Conservation (phyloP, 1,140 invertebrate genomes). For the Neotoxoptera formosana region DNA sequence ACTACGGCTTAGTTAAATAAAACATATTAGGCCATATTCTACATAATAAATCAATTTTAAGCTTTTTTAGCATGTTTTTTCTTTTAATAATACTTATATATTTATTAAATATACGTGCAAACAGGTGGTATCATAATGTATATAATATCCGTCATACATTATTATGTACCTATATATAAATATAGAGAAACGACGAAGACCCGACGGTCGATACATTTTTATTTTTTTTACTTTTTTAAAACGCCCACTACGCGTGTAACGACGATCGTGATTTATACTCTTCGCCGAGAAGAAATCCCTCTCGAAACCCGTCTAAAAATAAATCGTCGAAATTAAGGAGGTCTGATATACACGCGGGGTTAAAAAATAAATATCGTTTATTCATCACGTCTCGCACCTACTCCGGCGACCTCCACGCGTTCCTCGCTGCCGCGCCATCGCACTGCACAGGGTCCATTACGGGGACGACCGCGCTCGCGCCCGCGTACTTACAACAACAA, state of each 20-base stretch:
- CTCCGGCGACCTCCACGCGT: background rate
- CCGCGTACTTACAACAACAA: constrained; percentile 6
- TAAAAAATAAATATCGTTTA: constrained; percentile 47
- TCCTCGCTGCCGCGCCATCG: background rate
- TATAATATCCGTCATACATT: background rate
- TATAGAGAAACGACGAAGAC: background rate
- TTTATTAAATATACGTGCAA: too few species aligned
- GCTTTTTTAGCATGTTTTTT: too few species aligned
- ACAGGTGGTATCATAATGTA: too few species aligned
- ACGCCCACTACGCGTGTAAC: background rate
- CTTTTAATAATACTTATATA: too few species aligned
- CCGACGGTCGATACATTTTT: background rate
- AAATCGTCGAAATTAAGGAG: constrained; percentile 36
- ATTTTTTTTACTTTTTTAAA: background rate
- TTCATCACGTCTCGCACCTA: background rate
- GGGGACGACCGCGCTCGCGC: background rate
- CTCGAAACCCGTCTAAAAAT: background rate
- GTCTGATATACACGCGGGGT: background rate
- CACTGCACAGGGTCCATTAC: constrained; percentile 32
- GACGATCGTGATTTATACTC: constrained; percentile 33
- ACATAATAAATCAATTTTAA: too few species aligned
- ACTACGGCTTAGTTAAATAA: too few species aligned
- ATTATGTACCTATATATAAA: background rate
- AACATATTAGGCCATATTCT: too few species aligned
- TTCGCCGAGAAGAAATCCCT: background rate